Evolutionary conservation across 2,797 vertebrate species (phyloP).

Genomic region (Myotis pilosus): DNA sequence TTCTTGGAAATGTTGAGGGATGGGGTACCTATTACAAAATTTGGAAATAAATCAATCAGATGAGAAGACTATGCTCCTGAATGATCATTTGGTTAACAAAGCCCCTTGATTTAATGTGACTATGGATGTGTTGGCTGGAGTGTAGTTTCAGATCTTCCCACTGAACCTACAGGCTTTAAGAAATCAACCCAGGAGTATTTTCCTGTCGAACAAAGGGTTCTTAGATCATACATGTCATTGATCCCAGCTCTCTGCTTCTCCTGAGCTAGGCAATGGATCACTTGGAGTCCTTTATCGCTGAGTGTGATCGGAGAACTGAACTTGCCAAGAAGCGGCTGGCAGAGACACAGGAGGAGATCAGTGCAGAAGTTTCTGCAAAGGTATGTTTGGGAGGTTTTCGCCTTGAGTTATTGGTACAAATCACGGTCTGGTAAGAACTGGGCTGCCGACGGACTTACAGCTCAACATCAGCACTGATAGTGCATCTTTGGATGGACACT

Average conservation of each 20-base stretch:
- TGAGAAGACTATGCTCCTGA: constrained; percentile 4
- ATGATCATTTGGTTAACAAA: not conserved
- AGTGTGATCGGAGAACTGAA: constrained; percentile 97
- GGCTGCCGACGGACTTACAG: fast-evolving
- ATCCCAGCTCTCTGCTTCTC: constrained; percentile 51
- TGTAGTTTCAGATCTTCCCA: not conserved
- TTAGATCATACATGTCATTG: not conserved
- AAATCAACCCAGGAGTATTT: constrained; percentile 15
- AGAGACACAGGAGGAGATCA: constrained; percentile 99
- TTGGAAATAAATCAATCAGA: not conserved
- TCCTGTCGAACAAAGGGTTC: not conserved
- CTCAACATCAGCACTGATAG: not conserved
- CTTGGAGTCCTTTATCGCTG: constrained; percentile 97
- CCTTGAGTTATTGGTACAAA: not conserved
- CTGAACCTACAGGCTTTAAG: not conserved
- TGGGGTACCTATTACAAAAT: constrained; percentile 24
- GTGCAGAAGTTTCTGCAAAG: constrained; percentile 98
- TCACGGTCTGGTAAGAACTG: not conserved
- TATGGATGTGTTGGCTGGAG: not conserved
- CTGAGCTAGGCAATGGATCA: constrained; percentile 94
- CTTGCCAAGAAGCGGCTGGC: constrained; percentile 97
- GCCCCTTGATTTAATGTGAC: not conserved
- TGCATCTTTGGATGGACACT: not conserved
- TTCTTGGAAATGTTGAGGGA: not conserved
- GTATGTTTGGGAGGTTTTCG: constrained; percentile 76